These are phyloP conservation scores for Dasypus novemcinctus DNA, from an alignment of 2,113 vertebrate species.

Conservation along the genomic window DNA sequence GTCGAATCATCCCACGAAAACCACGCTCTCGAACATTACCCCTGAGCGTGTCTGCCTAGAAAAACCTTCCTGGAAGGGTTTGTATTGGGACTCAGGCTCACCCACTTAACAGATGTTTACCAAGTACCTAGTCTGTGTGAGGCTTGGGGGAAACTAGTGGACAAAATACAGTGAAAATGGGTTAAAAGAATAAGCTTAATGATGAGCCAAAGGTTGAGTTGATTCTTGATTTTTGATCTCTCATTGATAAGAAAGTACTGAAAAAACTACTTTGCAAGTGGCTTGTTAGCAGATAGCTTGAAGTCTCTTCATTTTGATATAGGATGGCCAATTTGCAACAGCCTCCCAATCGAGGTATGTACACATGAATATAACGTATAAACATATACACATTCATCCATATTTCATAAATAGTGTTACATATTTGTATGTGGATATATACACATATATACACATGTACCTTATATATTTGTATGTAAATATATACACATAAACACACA, in stretches of 20 bases:
- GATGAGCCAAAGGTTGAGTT: background rate
- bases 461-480: no score
- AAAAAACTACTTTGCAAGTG: background rate
- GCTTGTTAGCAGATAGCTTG: background rate
- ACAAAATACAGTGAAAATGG: background rate
- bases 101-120: background rate
- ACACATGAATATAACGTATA: background rate
- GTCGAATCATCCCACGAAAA: background rate
- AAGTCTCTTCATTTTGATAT: background rate
- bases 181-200: background rate
- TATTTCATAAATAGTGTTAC: no score
- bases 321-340: background rate
- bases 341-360: rapidly evolving
- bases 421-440: no score
- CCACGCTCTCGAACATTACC: background rate
- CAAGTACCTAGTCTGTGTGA: background rate
- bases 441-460: background rate
- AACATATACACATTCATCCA: background rate
- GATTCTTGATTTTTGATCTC: background rate
- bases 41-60: background rate
- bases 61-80: background rate
- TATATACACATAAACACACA: background rate
- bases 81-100: background rate
- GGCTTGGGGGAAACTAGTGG: background rate
- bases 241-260: background rate